A percentile compares a stretch with the other conserved stretches of the same genome.
These are phyloP conservation scores for Tadarida brasiliensis DNA, from an alignment of 2,797 vertebrate genomes.

Conservation along the genomic window DNA sequence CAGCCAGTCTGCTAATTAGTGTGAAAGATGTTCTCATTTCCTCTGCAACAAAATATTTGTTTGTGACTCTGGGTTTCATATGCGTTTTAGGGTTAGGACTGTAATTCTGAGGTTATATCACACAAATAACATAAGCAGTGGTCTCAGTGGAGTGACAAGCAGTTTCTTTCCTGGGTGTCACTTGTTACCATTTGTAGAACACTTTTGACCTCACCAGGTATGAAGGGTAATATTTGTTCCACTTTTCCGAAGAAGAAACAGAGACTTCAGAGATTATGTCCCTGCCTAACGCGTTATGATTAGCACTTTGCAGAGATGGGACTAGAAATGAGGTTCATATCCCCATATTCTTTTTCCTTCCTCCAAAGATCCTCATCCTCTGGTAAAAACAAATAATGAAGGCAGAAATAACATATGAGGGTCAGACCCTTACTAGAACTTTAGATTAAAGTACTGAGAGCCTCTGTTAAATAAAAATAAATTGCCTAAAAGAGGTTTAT, in stretches of 20 bases:
- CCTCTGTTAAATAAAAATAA: slow-evolving; percentile 30
- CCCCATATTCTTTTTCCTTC: neutral
- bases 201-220: neutral
- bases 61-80: neutral
- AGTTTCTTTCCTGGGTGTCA: neutral
- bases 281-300: neutral
- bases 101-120: neutral
- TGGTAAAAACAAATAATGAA: slow-evolving; percentile 7
- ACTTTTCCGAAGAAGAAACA: neutral
- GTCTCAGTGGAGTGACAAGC: neutral
- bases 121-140: neutral
- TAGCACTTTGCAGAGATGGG: neutral
- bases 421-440: neutral
- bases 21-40: neutral
- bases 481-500: neutral
- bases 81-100: neutral
- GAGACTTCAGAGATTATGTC: neutral
- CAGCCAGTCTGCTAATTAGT: neutral
- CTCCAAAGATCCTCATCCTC: neutral
- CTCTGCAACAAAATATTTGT: neutral
- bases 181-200: neutral
- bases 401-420: neutral
- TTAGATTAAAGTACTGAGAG: neutral
- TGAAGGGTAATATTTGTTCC: neutral
- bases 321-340: neutral